Evolutionary conservation across 2,888 invertebrate species (phyloP).

Genomic region (Dione vanillae): DNA sequence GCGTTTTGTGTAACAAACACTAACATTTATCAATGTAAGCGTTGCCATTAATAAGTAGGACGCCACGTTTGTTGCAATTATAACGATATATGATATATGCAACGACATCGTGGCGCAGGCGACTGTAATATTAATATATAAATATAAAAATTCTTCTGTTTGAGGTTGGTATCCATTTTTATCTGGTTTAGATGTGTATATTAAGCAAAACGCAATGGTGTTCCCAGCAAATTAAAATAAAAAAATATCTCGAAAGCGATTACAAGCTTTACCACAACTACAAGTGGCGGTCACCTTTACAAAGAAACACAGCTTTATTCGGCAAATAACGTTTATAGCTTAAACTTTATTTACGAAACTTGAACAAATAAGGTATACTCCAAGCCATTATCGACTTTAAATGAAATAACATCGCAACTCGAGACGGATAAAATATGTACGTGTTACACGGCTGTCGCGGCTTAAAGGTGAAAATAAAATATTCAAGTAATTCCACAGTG

Average conservation of each 20-base stretch:
- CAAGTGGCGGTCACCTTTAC: neutral
- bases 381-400: neutral
- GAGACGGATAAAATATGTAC: conserved; percentile 14
- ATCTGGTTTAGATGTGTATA: neutral
- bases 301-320: neutral
- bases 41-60: conserved; percentile 1
- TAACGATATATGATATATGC: neutral
- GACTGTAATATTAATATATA: neutral
- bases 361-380: neutral
- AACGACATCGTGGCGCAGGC: neutral
- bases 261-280: neutral
- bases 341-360: neutral
- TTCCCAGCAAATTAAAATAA: neutral
- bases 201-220: neutral
- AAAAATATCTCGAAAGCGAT: conserved; percentile 1
- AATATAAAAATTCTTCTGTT: neutral
- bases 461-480: conserved; percentile 3
- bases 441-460: neutral
- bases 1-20: neutral
- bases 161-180: neutral
- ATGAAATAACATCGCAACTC: neutral
- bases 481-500: conserved; percentile 16
- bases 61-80: neutral
- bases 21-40: neutral
- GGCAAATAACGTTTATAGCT: neutral